Base-by-base conservation (phyloP, 2,797 vertebrate species). In the Mycteria americana region DNA sequence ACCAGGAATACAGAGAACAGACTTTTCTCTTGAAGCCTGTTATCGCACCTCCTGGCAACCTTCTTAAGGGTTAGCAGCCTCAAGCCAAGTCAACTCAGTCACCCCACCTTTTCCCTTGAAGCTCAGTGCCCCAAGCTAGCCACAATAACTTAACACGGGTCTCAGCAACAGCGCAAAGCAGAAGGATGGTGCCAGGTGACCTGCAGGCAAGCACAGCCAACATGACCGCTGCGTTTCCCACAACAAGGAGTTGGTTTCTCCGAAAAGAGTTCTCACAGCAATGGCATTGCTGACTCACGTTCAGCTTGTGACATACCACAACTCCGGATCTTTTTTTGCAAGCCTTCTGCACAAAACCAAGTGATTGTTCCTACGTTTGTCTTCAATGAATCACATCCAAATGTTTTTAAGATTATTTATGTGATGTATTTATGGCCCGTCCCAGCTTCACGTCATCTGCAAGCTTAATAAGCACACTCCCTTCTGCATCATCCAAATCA, bases 251-350 rank as follows among this genome's bases (percentile, higher is more conserved):
- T 62, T 41, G 57, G 94, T 78, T 95, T 94, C 87, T 72, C 13
- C 30, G 67, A 16, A 39, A 83, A 94, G 48, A 17, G 37, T 78
- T 93, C 70, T 92, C 74, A 53, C 56, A 88, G 69, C 57, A 65
- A 76, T 31, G 73, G 56, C 87, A 77, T 3, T 96, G 93, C 96
- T 96, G 95, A 95, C 82, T 95, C 95, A 92, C 2, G 17, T 72
- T 81, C 75, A 92, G 89, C 81, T 85, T 83, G 67, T 85, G 70
- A 83, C 68, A 92, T 24, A 57, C 51, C 68, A 83, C 77, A 89
- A 82, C 65, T 85, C 81, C 53, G 70, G 13, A 85, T 48, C 39
- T 73, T 45, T 85, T 90, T 82, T 72, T 59, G 27, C 64, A 88
- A 93, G 60, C 48, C 43, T 91, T 68, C 87, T 68, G 45, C 89